Conservation (phyloP, 2,113 vertebrate species). For the Muntiacus muntjak region DNA sequence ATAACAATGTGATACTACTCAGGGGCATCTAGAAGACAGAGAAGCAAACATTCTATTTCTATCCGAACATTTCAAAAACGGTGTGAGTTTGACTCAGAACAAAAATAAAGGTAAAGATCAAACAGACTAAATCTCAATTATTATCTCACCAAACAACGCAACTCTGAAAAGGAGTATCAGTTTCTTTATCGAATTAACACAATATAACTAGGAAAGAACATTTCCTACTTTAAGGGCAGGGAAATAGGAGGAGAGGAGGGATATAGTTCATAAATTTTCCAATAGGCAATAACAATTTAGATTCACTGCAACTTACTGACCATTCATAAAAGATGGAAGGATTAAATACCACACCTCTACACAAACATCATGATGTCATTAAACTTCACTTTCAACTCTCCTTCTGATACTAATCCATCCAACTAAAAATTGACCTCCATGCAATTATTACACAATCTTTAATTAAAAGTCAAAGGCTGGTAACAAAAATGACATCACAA, state of each 20-base stretch:
- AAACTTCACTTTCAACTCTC: background rate
- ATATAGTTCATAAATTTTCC: background rate
- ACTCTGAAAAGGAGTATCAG: background rate
- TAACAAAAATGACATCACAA: background rate
- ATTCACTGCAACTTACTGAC: background rate
- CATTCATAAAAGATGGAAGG: background rate
- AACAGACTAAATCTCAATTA: background rate
- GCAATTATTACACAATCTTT: background rate
- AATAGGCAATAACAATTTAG: background rate
- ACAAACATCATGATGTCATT: background rate
- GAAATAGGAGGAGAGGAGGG: background rate
- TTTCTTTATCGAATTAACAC: background rate
- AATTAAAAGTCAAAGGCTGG: background rate
- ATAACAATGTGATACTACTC: background rate
- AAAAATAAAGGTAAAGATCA: constrained; percentile 4
- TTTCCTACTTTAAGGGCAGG: background rate
- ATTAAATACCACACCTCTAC: background rate
- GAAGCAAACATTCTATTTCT: background rate
- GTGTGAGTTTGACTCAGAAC: background rate
- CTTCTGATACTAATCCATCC: background rate
- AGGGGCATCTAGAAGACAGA: background rate
- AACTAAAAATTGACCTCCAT: background rate
- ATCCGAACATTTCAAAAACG: background rate
- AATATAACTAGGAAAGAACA: background rate
- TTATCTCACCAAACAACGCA: background rate